Evolutionary conservation across 2,888 invertebrate genomes (phyloP).

Genomic region (Coleophora flavipennella): DNA sequence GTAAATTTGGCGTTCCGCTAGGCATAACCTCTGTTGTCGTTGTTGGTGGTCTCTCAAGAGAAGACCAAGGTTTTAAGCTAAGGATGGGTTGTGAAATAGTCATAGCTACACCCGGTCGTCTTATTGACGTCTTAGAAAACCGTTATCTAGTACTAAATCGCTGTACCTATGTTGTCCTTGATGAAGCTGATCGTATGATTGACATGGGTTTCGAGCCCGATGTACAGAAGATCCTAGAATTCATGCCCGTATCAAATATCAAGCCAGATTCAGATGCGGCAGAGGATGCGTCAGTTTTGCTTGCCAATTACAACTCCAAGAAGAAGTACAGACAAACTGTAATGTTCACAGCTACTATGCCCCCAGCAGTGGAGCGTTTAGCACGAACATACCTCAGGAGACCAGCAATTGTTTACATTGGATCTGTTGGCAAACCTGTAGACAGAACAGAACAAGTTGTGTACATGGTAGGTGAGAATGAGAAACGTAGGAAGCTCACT

Average conservation of each 20-base stretch:
- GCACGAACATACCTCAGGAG: slow-evolving; percentile 95
- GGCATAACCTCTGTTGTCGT: slow-evolving; percentile 96
- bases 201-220: slow-evolving; percentile 99
- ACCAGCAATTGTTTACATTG: slow-evolving; percentile 98
- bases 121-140: slow-evolving; percentile 98
- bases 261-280: slow-evolving; percentile 99
- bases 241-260: slow-evolving; percentile 97
- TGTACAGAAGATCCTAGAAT: slow-evolving; percentile 97
- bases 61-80: slow-evolving; percentile 98
- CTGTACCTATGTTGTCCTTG: slow-evolving; percentile 97
- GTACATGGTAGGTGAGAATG: slow-evolving; percentile 94
- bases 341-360: slow-evolving; percentile 99
- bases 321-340: slow-evolving; percentile 99
- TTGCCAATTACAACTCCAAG: slow-evolving; percentile 95
- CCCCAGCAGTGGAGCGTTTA: slow-evolving; percentile 95
- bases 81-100: slow-evolving; percentile 99
- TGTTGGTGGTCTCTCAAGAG: slow-evolving; percentile 97
- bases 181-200: slow-evolving; percentile 99
- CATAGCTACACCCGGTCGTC: slow-evolving; percentile 99
- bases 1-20: slow-evolving; percentile 94
- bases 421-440: slow-evolving; percentile 96
- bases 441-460: slow-evolving; percentile 98
- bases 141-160: slow-evolving; percentile 96
- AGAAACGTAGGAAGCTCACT: slow-evolving; percentile 96
- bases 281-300: slow-evolving; percentile 91